Percentiles rank a stretch among this genome's conserved stretches.
Evolutionary conservation across 1,140 invertebrate species (phyloP).

Genomic region (Pissodes strobi): DNA sequence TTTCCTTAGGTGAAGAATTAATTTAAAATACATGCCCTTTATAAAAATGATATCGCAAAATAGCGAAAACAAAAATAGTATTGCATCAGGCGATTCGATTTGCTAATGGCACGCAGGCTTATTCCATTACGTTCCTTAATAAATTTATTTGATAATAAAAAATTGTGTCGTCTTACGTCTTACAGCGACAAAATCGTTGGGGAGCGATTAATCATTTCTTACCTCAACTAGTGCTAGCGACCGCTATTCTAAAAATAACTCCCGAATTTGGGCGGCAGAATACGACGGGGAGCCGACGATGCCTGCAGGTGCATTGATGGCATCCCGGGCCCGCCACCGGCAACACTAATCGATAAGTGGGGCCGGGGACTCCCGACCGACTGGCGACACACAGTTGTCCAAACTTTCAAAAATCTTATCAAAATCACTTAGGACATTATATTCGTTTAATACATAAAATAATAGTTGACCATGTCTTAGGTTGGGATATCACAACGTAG

Average conservation of each 20-base stretch:
- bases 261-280: conserved; percentile 28
- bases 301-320: conserved; percentile 33
- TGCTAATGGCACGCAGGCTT: too few species aligned
- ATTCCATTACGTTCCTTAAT: too few species aligned
- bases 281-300: conserved; percentile 25
- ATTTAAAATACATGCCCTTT: too few species aligned
- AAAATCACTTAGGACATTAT: not conserved
- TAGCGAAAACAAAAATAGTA: too few species aligned
- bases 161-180: conserved; percentile 7
- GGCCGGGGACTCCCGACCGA: conserved; percentile 24
- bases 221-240: conserved; percentile 32
- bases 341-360: conserved; percentile 32
- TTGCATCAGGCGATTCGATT: too few species aligned
- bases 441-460: too few species aligned
- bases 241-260: conserved; percentile 33
- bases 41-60: too few species aligned
- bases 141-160: too few species aligned
- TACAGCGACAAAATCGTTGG: conserved; percentile 13
- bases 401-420: conserved; percentile 18
- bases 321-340: conserved; percentile 21
- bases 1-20: too few species aligned
- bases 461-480: too few species aligned
- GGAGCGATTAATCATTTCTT: conserved; percentile 26
- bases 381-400: conserved; percentile 32
- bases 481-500: too few species aligned